phyloP scores from a whole-genome alignment of 2,888 invertebrate species.

The Pterobdella sp. region DNA sequence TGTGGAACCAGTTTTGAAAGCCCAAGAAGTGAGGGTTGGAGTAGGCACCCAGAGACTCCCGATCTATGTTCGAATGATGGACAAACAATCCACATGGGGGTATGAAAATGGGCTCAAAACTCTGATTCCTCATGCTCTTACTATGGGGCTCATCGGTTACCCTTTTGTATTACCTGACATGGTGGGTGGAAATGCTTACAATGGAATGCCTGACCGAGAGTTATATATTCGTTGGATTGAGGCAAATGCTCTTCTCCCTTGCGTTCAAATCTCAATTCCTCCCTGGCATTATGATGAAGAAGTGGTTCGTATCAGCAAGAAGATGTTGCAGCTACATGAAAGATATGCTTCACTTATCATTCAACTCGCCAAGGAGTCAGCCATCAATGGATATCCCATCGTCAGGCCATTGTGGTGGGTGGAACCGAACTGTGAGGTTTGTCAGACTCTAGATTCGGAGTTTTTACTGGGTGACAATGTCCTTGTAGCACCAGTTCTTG shows the following conservation, averaged over 20 bases:
- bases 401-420: constrained; percentile 82
- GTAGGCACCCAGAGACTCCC: constrained; percentile 73
- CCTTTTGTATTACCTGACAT: constrained; percentile 83
- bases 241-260: constrained; percentile 78
- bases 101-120: constrained; percentile 65
- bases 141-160: constrained; percentile 68
- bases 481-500: constrained; percentile 48
- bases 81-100: constrained; percentile 76
- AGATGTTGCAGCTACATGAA: constrained; percentile 33
- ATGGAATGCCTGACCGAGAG: constrained; percentile 46
- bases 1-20: constrained; percentile 46
- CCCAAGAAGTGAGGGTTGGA: constrained; percentile 78
- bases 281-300: constrained; percentile 77
- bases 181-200: constrained; percentile 60
- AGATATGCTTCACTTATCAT: constrained; percentile 38
- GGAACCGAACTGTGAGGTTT: constrained; percentile 68
- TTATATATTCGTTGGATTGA: constrained; percentile 72
- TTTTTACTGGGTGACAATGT: constrained; percentile 46
- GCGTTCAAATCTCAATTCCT: constrained; percentile 79
- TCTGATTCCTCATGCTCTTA: constrained; percentile 71
- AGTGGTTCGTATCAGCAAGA: constrained; percentile 41
- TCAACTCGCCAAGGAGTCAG: constrained; percentile 40
- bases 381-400: constrained; percentile 61
- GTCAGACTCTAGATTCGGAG: constrained; percentile 69
- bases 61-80: constrained; percentile 68